Percentiles rank a stretch among this genome's conserved stretches.
Evolutionary conservation across 2,797 vertebrate genomes (phyloP).

Genomic region (Mus caroli): DNA sequence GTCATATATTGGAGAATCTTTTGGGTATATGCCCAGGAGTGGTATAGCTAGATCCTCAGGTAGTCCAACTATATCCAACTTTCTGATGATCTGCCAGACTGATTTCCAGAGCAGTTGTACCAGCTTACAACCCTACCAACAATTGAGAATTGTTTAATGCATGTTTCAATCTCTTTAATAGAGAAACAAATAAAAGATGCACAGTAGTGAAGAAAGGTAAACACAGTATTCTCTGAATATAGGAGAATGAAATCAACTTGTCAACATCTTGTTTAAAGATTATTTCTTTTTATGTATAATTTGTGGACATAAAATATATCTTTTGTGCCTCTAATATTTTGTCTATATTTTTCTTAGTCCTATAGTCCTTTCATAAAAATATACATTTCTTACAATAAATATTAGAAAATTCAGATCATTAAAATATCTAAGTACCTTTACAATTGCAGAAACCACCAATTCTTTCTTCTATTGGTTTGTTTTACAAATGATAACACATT

Average conservation of each 20-base stretch:
- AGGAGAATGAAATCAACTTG: neutral
- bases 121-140: no score
- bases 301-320: neutral
- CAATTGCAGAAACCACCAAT: neutral
- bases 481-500: neutral
- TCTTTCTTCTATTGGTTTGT: neutral
- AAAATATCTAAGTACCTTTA: neutral
- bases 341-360: neutral
- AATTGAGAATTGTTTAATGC: no score
- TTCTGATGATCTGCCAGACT: no score
- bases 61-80: no score
- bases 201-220: neutral
- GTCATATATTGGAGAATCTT: no score
- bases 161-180: neutral
- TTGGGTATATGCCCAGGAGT: no score
- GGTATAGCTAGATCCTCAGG: no score
- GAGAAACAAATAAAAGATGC: neutral
- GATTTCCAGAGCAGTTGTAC: no score
- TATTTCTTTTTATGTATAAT: neutral
- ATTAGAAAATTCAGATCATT: neutral
- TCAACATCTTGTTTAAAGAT: neutral
- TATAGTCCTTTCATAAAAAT: neutral
- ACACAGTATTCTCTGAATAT: neutral
- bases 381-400: neutral
- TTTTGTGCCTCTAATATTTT: neutral